Percentiles rank a stretch among this genome's conserved stretches.
These are phyloP conservation scores for Hippocampus abdominalis DNA, from an alignment of 2,113 vertebrate species.

Conservation along the genomic window DNA sequence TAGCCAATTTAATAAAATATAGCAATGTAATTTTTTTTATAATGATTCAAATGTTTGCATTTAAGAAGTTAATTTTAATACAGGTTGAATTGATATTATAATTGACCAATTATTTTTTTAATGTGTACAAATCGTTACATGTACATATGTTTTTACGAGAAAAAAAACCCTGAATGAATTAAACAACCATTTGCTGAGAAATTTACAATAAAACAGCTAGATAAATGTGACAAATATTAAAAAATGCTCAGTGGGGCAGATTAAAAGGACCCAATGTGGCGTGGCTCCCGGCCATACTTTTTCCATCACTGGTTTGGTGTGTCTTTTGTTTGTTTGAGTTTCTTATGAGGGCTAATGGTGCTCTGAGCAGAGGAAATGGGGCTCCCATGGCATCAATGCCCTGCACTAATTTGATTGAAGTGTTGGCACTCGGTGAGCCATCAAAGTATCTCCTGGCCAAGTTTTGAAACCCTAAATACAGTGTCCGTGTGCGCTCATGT, in stretches of 20 bases:
- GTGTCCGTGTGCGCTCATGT: not conserved
- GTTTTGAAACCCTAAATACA: not conserved
- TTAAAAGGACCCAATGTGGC: not conserved
- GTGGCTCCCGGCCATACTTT: not conserved
- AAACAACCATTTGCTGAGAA: no score
- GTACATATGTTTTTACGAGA: no score
- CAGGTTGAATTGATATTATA: no score
- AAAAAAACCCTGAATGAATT: no score
- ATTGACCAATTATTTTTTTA: no score
- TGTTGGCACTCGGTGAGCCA: conserved; percentile 7
- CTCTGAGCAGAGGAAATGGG: conserved; percentile 28
- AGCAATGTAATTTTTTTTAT: no score
- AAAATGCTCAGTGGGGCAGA: not conserved
- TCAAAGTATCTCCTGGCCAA: not conserved
- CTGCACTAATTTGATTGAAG: conserved; percentile 38
- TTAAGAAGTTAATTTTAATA: no score
- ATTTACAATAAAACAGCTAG: not conserved
- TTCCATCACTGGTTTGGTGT: not conserved
- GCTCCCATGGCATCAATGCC: conserved; percentile 22
- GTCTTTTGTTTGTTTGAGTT: not conserved
- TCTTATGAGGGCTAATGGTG: conserved; percentile 18
- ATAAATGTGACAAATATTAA: not conserved
- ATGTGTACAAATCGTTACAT: no score
- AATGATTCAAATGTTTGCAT: no score
- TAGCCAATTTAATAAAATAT: no score